Conservation (phyloP, 1,140 invertebrate species). For the Caenorhabditis remanei region DNA sequence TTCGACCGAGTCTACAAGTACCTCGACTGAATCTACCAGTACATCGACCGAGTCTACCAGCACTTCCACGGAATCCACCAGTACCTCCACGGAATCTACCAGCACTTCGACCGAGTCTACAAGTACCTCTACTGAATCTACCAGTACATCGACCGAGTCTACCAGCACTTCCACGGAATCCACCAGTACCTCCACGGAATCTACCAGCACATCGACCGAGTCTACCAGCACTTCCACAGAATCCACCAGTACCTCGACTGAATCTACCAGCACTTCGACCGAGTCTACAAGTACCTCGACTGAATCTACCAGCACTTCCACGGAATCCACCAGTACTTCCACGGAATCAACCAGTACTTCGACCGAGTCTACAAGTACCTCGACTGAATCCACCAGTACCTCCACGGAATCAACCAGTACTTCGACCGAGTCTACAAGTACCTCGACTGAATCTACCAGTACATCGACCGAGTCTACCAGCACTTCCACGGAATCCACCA, state of each 20-base stretch:
- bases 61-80: background rate
- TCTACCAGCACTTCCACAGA: background rate
- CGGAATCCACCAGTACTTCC: background rate
- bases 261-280: slow-evolving; percentile 30
- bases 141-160: background rate
- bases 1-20: background rate
- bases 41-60: background rate
- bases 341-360: background rate
- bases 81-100: background rate
- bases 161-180: background rate
- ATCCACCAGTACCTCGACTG: slow-evolving; percentile 3
- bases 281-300: slow-evolving; percentile 2
- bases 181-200: background rate
- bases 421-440: background rate
- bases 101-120: background rate
- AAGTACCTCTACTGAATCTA: background rate
- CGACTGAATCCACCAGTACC: background rate
- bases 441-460: slow-evolving; percentile 22
- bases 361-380: background rate
- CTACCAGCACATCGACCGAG: slow-evolving; percentile 1
- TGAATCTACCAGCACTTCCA: background rate
- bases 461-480: slow-evolving; percentile 1
- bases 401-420: background rate
- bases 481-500: background rate
- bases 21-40: background rate